Evolutionary conservation across 2,113 vertebrate species (phyloP).

Genomic region (Hydrochoerus hydrochaeris): DNA sequence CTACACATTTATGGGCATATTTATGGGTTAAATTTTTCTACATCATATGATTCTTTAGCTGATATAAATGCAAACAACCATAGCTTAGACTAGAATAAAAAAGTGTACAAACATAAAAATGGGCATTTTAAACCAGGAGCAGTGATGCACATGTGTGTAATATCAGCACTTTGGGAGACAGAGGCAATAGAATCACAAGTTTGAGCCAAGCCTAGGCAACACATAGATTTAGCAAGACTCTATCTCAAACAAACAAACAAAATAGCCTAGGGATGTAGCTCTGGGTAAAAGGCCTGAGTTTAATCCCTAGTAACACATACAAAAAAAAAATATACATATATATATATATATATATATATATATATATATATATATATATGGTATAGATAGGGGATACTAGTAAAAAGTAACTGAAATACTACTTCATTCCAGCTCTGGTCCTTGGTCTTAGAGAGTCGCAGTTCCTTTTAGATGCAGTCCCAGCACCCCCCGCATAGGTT

Average conservation of each 20-base stretch:
- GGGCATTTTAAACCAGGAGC: neutral
- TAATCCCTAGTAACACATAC: neutral
- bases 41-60: constrained; percentile 25
- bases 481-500: neutral
- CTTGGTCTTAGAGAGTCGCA: neutral
- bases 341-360: no score
- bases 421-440: neutral
- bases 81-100: neutral
- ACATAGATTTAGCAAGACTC: neutral
- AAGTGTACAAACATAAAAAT: constrained; percentile 23
- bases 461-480: neutral
- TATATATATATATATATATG: no score
- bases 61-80: constrained; percentile 15
- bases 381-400: neutral
- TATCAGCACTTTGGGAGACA: neutral
- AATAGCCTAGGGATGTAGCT: neutral
- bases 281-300: neutral
- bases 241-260: neutral
- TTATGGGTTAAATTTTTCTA: constrained; percentile 13
- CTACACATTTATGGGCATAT: constrained; percentile 16
- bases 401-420: neutral
- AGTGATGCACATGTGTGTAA: neutral
- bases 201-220: neutral
- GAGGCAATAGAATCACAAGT: neutral
- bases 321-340: neutral